These are phyloP conservation scores for Phrynocephalus guinanensis DNA, from an alignment of 2,797 vertebrate genomes.

Conservation along the genomic window DNA sequence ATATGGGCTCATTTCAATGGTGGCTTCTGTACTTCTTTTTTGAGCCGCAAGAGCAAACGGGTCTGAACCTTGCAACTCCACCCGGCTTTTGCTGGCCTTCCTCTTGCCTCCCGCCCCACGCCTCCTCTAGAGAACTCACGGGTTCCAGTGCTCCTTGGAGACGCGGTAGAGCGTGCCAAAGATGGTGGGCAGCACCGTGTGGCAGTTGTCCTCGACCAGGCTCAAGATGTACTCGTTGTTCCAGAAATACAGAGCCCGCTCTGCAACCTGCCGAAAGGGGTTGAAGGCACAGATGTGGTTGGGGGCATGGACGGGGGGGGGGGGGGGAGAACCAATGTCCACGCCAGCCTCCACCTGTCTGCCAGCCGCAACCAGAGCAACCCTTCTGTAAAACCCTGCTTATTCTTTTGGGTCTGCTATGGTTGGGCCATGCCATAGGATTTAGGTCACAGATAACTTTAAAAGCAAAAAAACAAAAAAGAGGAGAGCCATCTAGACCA, in stretches of 20 bases:
- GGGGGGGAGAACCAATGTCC: no score
- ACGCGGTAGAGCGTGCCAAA: conserved; percentile 93
- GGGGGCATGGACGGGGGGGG: no score
- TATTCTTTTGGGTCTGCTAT: no score
- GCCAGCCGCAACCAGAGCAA: no score
- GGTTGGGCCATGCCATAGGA: no score
- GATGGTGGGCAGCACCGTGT: conserved; percentile 92
- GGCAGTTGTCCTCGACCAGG: conserved; percentile 95
- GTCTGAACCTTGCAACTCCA: not conserved
- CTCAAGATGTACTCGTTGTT: conserved; percentile 96
- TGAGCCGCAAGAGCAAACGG: no score
- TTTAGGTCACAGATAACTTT: no score
- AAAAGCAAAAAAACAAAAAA: no score
- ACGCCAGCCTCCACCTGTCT: no score
- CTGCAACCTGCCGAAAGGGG: conserved; percentile 84
- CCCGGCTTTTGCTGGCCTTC: not conserved
- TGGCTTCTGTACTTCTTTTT: not conserved
- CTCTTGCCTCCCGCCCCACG: not conserved
- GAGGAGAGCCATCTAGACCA: no score
- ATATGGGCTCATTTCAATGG: not conserved
- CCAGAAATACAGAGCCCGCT: conserved; percentile 97
- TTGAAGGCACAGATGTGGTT: not conserved
- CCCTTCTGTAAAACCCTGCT: no score
- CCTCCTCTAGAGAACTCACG: conserved; percentile 78
- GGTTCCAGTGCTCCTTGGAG: conserved; percentile 97